Conservation (phyloP, 1,140 invertebrate genomes). For the Penaeus indicus region DNA sequence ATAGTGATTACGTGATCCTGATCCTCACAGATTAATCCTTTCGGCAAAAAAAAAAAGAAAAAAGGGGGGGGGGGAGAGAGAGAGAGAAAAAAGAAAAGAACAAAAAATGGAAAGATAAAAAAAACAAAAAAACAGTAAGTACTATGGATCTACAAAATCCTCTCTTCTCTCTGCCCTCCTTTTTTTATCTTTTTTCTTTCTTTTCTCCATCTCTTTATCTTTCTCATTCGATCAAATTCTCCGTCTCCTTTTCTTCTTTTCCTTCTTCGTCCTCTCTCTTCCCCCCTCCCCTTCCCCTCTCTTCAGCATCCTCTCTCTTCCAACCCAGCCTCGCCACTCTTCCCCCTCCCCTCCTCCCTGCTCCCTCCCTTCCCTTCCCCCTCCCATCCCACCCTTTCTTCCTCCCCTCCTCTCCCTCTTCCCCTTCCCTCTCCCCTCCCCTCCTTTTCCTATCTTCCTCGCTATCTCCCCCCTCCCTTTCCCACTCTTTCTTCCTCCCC, state of each 20-base stretch:
- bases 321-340: not conserved
- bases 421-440: not conserved
- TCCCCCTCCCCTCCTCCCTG: not conserved
- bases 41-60: too few relatives aligned
- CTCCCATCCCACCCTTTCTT: not conserved
- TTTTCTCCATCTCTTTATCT: constrained; percentile 19
- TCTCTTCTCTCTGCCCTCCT: not conserved
- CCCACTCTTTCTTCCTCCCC: not conserved
- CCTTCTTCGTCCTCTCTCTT: not conserved
- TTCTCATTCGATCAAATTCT: not conserved
- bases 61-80: too few relatives aligned
- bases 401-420: not conserved
- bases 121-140: too few relatives aligned
- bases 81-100: too few relatives aligned
- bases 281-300: not conserved
- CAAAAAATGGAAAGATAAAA: too few relatives aligned
- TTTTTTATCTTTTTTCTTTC: constrained; percentile 16
- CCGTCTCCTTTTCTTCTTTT: not conserved
- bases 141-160: not conserved
- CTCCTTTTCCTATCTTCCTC: not conserved
- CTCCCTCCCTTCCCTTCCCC: not conserved
- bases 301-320: not conserved
- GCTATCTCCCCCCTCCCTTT: not conserved
- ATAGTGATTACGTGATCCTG: too few relatives aligned
- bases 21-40: too few relatives aligned